These are phyloP conservation scores for Halesus radiatus DNA, from an alignment of 1,140 invertebrate species.

Conservation along the genomic window DNA sequence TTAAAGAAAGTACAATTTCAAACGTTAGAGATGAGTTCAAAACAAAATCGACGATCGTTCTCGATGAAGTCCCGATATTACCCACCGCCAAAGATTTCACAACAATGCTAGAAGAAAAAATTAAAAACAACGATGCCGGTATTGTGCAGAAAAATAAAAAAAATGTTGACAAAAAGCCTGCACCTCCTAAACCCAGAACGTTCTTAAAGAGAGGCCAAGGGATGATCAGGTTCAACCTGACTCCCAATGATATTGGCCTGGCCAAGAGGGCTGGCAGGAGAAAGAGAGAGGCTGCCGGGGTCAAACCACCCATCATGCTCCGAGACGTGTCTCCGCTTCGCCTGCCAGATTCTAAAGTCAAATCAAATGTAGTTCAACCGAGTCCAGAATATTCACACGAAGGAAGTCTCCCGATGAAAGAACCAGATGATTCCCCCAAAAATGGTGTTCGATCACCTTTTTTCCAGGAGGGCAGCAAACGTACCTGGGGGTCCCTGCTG, in stretches of 20 bases:
- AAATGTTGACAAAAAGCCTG: neutral
- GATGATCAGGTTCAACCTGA: constrained; percentile 62
- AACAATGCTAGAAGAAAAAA: constrained; percentile 45
- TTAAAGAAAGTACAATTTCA: neutral
- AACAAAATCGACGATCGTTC: neutral
- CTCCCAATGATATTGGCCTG: constrained; percentile 51
- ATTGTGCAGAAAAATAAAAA: neutral
- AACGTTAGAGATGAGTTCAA: neutral
- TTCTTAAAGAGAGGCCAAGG: constrained; percentile 69
- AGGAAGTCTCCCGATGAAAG: too few species aligned
- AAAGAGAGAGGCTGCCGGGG: neutral
- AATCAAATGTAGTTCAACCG: neutral
- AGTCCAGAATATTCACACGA: too few species aligned
- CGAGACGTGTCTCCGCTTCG: too few species aligned
- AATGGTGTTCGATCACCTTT: too few species aligned
- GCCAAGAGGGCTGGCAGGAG: neutral
- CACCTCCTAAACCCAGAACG: constrained; percentile 26
- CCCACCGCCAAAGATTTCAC: constrained; percentile 38
- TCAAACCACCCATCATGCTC: neutral
- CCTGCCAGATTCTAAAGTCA: too few species aligned
- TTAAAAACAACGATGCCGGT: constrained; percentile 40
- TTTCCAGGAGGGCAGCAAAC: constrained; percentile 11
- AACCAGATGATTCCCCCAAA: too few species aligned
- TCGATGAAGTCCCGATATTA: constrained; percentile 42
- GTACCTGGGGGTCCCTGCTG: constrained; percentile 64